Conservation (phyloP, 2,113 vertebrate genomes). For the Entelurus aequoreus region DNA sequence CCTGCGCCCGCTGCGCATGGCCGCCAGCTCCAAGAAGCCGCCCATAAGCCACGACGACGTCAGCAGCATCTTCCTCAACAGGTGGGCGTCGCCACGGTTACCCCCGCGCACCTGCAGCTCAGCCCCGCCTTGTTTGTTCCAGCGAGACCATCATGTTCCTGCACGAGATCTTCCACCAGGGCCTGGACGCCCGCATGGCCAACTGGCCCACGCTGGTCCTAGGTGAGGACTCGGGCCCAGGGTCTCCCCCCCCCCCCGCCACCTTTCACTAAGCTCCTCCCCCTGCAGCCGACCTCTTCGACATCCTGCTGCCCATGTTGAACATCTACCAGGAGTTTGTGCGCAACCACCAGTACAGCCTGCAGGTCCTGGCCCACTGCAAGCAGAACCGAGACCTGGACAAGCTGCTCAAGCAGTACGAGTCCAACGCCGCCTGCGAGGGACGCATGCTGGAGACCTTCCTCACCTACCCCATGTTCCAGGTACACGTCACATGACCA, state of each 20-base stretch:
- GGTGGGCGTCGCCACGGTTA: constrained; percentile 59
- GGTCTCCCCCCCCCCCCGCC: too few species aligned
- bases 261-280: not conserved
- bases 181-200: constrained; percentile 91
- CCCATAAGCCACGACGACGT: constrained; percentile 92
- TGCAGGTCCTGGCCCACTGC: constrained; percentile 91
- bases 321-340: constrained; percentile 98
- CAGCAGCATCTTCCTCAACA: constrained; percentile 97
- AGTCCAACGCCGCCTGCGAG: constrained; percentile 89
- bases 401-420: constrained; percentile 93
- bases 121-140: constrained; percentile 6
- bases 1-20: constrained; percentile 91
- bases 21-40: constrained; percentile 95
- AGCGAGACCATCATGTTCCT: constrained; percentile 99
- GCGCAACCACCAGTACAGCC: constrained; percentile 92
- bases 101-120: not conserved
- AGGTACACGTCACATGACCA: constrained; percentile 64
- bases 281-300: constrained; percentile 85
- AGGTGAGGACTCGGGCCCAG: constrained; percentile 71
- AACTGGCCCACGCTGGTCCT: constrained; percentile 96
- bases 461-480: constrained; percentile 96
- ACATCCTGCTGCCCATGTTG: constrained; percentile 95
- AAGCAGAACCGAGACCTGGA: constrained; percentile 96
- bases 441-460: constrained; percentile 91
- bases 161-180: constrained; percentile 98